Conservation (phyloP, 2,888 invertebrate species). For the Dioctria rufipes region DNA sequence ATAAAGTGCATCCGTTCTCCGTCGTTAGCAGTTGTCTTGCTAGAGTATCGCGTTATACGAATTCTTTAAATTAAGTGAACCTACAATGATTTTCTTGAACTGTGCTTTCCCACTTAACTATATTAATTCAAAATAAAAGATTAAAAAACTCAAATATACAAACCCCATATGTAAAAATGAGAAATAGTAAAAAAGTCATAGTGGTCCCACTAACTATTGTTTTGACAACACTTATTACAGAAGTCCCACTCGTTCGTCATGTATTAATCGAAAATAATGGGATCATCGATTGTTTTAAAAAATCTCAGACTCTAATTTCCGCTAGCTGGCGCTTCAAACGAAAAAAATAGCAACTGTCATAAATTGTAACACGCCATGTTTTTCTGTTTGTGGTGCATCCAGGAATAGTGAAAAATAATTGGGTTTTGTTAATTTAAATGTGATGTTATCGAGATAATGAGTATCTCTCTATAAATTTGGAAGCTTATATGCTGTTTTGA, state of each 20-base stretch:
- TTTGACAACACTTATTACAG: slow-evolving; percentile 9
- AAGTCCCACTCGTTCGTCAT: slow-evolving; percentile 53
- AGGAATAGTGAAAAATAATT: slow-evolving; percentile 10
- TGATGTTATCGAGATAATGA: background rate
- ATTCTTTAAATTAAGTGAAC: no score
- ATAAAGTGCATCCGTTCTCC: no score
- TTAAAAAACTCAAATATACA: background rate
- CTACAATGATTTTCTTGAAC: no score
- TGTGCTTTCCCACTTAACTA: no score
- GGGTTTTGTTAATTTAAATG: background rate
- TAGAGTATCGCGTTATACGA: no score
- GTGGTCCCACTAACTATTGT: slow-evolving; percentile 54
- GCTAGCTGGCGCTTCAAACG: slow-evolving; percentile 48
- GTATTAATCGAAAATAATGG: slow-evolving; percentile 32
- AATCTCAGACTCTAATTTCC: slow-evolving; percentile 41
- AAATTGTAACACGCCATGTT: slow-evolving; percentile 56
- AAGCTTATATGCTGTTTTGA: background rate
- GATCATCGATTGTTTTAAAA: slow-evolving; percentile 22
- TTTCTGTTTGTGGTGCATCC: slow-evolving; percentile 47
- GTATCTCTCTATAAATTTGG: background rate
- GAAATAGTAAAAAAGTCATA: slow-evolving; percentile 11
- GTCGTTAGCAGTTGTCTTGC: no score
- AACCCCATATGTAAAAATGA: background rate
- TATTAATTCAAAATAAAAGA: no score
- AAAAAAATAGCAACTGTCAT: slow-evolving; percentile 45